Evolutionary conservation across 2,797 vertebrate species (phyloP).

Genomic region (Enteromius radiatus): DNA sequence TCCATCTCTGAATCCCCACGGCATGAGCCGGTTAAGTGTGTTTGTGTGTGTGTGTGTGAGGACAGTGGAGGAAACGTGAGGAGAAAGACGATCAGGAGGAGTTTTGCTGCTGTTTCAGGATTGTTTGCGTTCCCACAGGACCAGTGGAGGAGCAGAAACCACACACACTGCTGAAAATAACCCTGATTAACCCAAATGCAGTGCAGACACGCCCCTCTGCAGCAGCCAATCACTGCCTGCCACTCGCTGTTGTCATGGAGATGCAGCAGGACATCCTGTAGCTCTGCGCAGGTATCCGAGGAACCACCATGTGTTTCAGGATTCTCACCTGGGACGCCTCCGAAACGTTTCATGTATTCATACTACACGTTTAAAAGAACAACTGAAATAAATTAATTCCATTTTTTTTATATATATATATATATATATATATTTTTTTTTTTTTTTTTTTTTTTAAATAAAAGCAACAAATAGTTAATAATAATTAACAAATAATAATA

Average conservation of each 20-base stretch:
- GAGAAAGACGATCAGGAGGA: background rate
- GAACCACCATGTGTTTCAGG: background rate
- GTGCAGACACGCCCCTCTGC: background rate
- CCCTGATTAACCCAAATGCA: slow-evolving; percentile 3
- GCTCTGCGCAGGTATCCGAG: background rate
- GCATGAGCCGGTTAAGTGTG: background rate
- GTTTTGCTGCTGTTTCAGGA: slow-evolving; percentile 4
- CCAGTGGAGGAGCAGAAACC: background rate
- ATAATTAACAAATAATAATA: background rate
- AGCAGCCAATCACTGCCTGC: background rate
- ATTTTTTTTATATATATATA: background rate
- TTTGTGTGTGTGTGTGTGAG: background rate
- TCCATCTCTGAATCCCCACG: background rate
- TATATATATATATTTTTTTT: too few relatives aligned
- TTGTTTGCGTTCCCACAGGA: slow-evolving; percentile 5
- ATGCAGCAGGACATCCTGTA: background rate
- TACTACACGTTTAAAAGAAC: background rate
- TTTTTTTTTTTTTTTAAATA: too few relatives aligned
- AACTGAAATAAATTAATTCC: background rate
- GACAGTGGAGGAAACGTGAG: background rate
- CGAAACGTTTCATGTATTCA: background rate
- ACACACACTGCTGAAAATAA: slow-evolving; percentile 6
- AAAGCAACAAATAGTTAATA: background rate
- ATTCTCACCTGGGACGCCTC: background rate
- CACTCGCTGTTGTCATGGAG: background rate